Base-by-base conservation (phyloP, 2,888 invertebrate species). In the Rotaria macrura region DNA sequence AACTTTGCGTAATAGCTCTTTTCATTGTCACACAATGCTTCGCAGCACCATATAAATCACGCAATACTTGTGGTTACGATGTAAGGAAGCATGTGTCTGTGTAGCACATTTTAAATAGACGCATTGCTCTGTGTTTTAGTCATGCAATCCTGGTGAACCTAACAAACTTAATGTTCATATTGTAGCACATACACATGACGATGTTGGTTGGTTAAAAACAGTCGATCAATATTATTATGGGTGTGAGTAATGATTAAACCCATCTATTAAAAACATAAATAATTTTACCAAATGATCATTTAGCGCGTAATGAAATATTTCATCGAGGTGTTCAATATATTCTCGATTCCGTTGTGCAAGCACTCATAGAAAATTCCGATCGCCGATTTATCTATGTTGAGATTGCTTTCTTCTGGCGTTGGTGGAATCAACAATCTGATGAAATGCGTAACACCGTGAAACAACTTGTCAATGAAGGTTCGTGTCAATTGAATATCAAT, bases 181-280 rank as follows among this genome's bases (percentile, higher is more conserved):
- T 0, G 91, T 93, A 7, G 93, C 96, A 0, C 97, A 97, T 89
- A 94, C 95, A 0, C 96, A 97, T 89, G 95, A 96, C 89, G 97
- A 97, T 89, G 95, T 96, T 1, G 97, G 97, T 57, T 97, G 96
- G 96, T 91, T 96, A 84, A 95, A 96, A 91, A 97, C 96, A 0
- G 94, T 96, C 0, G 96, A 97, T 89, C 95, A 96, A 90, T 97
- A 97, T 89, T 97, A 94, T 89, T 96, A 94, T 90, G 91, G 91
- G 87, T 79, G 79, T 79, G 23, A 79, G 40, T 79, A 25, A 79
- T 72, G 38, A 12, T 38, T 72, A 34, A 20, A 65, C 34, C 34
- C 4, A 17, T n/a, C n/a, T 6, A 65, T 34, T 29, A 65, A 10
- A 72, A 38, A 7, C 38, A 72, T 38, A 2, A 17, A 72, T 72